Base-by-base conservation (phyloP, 2,797 vertebrate species). In the Eulemur coronatus region DNA sequence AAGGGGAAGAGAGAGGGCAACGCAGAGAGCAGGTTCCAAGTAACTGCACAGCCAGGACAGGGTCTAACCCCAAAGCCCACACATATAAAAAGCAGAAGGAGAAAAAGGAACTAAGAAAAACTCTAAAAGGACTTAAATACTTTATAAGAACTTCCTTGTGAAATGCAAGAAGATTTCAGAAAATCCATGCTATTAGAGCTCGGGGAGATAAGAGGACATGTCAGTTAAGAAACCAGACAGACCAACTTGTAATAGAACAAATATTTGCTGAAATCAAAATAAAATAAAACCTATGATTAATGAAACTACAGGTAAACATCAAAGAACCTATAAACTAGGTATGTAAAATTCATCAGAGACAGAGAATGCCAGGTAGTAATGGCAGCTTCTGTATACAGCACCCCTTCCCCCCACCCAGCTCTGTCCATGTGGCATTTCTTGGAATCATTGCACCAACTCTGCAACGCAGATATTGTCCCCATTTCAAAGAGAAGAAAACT, bases 161-260 rank as follows among this genome's bases (percentile, higher is more conserved):
- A 96, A 91, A 84, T 57, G 20, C 67, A 85, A 80, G 65, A 72
- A 22, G 38, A 89, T 67, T 82, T 94, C 43, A 52, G 84, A 86
- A 94, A 97, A 90, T 35, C 43, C n/a, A 55, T 7, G 26, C 20
- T 33, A 24, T 75, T 93, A 17, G 4, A 52, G 24, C 76, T 30
- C n/a, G 82, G 63, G 61, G 48, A 88, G 38, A 55, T 43, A 78
- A 88, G 59, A 88, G 26, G 61, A 57, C 20, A 43, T 89, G 89
- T 46, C 8, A 33, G 79, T 24, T 75, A 84, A 81, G 61, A 86
- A 88, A 93, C 30, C 72, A 73, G 85, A 91, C 33, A 87, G 88
- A 97, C 26, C 76, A 59, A 89, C 5, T 28, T 18, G 7, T 30
- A 41, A 28, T 33, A 67, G 38, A 69, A 72, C 24, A 61, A 94